These are phyloP conservation scores for Drosophila malerkotliana DNA, from an alignment of 1,140 invertebrate genomes.

Conservation along the genomic window DNA sequence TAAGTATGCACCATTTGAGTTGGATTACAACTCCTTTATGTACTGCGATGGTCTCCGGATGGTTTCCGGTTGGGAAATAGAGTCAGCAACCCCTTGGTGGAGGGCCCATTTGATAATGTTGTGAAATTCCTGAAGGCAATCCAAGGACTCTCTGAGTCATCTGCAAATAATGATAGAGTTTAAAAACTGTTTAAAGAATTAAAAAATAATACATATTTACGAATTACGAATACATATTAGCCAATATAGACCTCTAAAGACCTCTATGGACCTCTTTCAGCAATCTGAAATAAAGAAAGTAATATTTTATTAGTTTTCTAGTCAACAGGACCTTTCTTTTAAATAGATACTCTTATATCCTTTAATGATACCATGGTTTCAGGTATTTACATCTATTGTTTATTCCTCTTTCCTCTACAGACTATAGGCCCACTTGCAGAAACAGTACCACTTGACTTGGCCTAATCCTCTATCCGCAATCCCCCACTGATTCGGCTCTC, in stretches of 20 bases:
- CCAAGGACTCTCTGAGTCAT: slow-evolving; percentile 13
- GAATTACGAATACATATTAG: too few relatives aligned
- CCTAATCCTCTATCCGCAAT: slow-evolving; percentile 42
- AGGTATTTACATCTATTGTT: slow-evolving; percentile 1
- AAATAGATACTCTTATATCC: too few relatives aligned
- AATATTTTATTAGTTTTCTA: background rate
- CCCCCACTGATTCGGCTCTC: slow-evolving; percentile 38
- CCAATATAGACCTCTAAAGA: too few relatives aligned
- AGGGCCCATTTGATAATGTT: slow-evolving; percentile 39
- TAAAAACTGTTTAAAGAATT: background rate
- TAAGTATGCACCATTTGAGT: slow-evolving; percentile 79
- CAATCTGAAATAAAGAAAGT: background rate
- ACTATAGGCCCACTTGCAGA: background rate
- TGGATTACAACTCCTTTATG: slow-evolving; percentile 31
- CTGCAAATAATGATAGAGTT: slow-evolving; percentile 13
- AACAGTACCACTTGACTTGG: slow-evolving; percentile 52
- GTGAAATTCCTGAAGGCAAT: slow-evolving; percentile 28
- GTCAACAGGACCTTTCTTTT: too few relatives aligned
- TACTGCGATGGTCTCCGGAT: slow-evolving; percentile 6
- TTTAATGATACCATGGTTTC: background rate
- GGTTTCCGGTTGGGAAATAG: background rate
- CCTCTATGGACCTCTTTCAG: background rate
- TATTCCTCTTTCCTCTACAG: background rate
- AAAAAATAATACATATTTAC: background rate
- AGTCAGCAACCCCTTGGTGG: slow-evolving; percentile 11